These are phyloP conservation scores for Phenganax stokvisi DNA, from an alignment of 92 coral and sea anemone genomes.

Conservation along the genomic window DNA sequence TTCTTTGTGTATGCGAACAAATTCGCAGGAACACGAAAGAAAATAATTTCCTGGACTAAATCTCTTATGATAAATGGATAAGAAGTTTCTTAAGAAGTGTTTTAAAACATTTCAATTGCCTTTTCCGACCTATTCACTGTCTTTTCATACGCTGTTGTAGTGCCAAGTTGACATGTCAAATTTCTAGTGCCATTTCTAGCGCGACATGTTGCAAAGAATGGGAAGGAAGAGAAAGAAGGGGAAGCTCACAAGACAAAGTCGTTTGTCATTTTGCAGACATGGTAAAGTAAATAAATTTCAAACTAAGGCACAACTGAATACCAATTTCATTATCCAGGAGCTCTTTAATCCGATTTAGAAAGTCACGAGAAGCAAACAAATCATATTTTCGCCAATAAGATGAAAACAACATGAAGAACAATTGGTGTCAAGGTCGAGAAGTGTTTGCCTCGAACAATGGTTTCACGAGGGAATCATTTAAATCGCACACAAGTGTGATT, in stretches of 20 bases:
- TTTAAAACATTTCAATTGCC: constrained; percentile 13
- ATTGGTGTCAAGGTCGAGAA: constrained; percentile 1
- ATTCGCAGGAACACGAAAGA: constrained; percentile 24
- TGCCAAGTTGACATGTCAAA: constrained; percentile 20
- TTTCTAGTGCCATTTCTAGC: neutral
- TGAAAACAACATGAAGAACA: constrained; percentile 25
- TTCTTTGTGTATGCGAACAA: neutral
- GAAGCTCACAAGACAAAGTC: neutral
- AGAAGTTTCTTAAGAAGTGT: constrained; percentile 6
- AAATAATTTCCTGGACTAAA: constrained; percentile 15
- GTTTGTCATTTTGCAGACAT: constrained; percentile 1
- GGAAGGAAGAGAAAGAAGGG: constrained; percentile 5
- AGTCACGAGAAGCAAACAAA: constrained; percentile 39
- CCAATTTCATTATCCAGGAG: constrained; percentile 34
- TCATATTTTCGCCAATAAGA: neutral
- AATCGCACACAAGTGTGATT: neutral
- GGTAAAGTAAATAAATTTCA: constrained; percentile 31
- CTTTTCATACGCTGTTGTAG: neutral
- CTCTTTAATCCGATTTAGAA: constrained; percentile 31
- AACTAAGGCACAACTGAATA: constrained; percentile 27
- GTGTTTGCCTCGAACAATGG: neutral
- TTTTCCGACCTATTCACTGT: constrained; percentile 14
- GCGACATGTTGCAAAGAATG: constrained; percentile 26
- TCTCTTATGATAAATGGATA: neutral
- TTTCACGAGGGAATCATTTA: neutral